Evolutionary conservation across 2,113 vertebrate genomes (phyloP).

Genomic region (Burhinus bistriatus): DNA sequence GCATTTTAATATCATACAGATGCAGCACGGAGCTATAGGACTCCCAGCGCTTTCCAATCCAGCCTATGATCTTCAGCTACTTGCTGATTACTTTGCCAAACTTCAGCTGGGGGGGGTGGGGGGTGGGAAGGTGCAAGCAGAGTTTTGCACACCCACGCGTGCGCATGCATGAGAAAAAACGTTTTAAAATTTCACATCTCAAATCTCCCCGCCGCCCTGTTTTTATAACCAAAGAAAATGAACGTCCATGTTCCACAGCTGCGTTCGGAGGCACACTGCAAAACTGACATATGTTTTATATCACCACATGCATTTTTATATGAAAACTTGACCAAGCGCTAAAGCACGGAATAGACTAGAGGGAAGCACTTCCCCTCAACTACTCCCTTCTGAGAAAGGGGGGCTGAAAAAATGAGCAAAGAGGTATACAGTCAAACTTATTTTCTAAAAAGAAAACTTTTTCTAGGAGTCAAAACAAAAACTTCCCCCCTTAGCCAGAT

Average conservation of each 20-base stretch:
- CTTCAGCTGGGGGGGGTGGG: too few species aligned
- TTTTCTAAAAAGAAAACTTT: neutral
- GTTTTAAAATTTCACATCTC: neutral
- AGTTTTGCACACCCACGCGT: neutral
- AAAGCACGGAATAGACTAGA: neutral
- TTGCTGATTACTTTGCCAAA: neutral
- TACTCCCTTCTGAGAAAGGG: neutral
- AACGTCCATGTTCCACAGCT: neutral
- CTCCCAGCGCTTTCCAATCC: neutral
- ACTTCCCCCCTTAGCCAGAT: neutral
- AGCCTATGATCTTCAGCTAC: neutral
- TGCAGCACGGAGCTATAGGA: neutral
- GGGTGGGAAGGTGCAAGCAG: neutral
- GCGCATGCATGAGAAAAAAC: neutral
- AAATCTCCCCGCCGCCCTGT: too few species aligned
- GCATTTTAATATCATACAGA: neutral
- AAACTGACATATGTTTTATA: neutral
- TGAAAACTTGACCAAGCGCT: neutral
- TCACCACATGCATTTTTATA: neutral
- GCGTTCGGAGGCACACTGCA: neutral
- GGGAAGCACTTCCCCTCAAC: neutral
- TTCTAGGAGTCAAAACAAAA: neutral
- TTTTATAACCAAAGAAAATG: neutral
- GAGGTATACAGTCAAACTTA: neutral
- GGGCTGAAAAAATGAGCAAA: neutral